Percentiles rank a stretch among this genome's conserved stretches.
phyloP scores from a whole-genome alignment of 2,797 vertebrate species.

The Poeciliopsis turneri region DNA sequence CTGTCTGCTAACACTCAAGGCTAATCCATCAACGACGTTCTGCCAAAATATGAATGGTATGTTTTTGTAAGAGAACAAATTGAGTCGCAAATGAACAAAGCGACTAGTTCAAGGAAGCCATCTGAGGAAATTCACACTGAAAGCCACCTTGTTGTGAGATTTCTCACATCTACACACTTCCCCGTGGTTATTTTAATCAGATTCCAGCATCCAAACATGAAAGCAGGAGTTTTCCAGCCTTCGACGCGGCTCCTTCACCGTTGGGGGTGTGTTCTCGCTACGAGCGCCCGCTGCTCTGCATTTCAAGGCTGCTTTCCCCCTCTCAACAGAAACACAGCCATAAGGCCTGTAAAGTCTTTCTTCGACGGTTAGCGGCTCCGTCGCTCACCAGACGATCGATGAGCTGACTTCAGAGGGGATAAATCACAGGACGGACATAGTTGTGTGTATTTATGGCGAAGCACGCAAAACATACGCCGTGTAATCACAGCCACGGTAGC shows the following conservation, averaged over 20 bases:
- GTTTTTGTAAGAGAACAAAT: slow-evolving; percentile 1
- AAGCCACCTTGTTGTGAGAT: not conserved
- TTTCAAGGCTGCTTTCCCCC: slow-evolving; percentile 28
- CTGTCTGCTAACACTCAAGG: slow-evolving; percentile 16
- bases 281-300: slow-evolving; percentile 42
- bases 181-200: not conserved
- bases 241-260: slow-evolving; percentile 17
- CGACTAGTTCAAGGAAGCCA: not conserved
- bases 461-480: slow-evolving; percentile 17
- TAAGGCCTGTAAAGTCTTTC: slow-evolving; percentile 4
- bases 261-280: slow-evolving; percentile 37
- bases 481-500: slow-evolving; percentile 11
- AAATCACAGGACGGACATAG: slow-evolving; percentile 10
- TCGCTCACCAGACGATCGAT: slow-evolving; percentile 42
- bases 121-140: not conserved
- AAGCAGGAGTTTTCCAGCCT: slow-evolving; percentile 27
- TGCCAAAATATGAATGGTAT: slow-evolving; percentile 14
- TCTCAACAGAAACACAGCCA: slow-evolving; percentile 15
- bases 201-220: not conserved
- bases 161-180: not conserved
- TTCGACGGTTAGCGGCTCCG: slow-evolving; percentile 36
- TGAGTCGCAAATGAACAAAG: slow-evolving; percentile 5
- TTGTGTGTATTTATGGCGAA: slow-evolving; percentile 7
- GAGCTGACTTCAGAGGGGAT: slow-evolving; percentile 15
- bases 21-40: slow-evolving; percentile 39